phyloP scores from a whole-genome alignment of 2,113 vertebrate genomes.

The Brachirus orientalis region DNA sequence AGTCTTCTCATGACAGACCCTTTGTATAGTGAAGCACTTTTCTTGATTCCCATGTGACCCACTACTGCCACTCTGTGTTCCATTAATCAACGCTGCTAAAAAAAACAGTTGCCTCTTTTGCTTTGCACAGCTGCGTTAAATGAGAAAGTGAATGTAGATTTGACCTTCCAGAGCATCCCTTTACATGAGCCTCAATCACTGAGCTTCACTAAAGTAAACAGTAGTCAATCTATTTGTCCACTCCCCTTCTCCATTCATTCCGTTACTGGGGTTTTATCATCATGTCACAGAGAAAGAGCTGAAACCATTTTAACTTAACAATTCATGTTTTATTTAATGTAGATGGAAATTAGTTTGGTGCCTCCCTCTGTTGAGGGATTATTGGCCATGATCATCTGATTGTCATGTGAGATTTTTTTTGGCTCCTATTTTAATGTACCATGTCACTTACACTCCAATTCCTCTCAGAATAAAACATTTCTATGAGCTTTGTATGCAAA shows the following conservation, averaged over 20 bases:
- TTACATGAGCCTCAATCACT: too few species aligned
- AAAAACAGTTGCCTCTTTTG: too few species aligned
- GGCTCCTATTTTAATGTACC: conserved; percentile 9
- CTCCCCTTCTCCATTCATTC: conserved; percentile 18
- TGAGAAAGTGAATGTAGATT: too few species aligned
- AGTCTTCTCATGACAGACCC: too few species aligned
- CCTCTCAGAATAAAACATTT: conserved; percentile 11
- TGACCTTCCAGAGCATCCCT: too few species aligned
- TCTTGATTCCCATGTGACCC: too few species aligned
- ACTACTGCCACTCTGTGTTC: too few species aligned
- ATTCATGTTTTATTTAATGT: conserved; percentile 44
- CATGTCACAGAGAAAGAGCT: background rate
- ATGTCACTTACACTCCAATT: conserved; percentile 26
- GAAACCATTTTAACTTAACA: conserved; percentile 42
- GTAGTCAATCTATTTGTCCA: conserved; percentile 8
- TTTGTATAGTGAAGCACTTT: too few species aligned
- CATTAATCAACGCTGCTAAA: too few species aligned
- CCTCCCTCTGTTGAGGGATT: conserved; percentile 41
- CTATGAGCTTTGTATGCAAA: background rate
- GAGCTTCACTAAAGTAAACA: conserved; percentile 25
- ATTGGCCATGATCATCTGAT: conserved; percentile 23
- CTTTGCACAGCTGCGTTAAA: too few species aligned
- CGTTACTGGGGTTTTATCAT: conserved; percentile 19
- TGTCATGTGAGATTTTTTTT: conserved; percentile 46
- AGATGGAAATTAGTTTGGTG: conserved; percentile 36